Evolutionary conservation across 2,113 vertebrate genomes (phyloP), one percentile per base, ranked within the genome.

Genomic region (Megaceryle maxima): DNA sequence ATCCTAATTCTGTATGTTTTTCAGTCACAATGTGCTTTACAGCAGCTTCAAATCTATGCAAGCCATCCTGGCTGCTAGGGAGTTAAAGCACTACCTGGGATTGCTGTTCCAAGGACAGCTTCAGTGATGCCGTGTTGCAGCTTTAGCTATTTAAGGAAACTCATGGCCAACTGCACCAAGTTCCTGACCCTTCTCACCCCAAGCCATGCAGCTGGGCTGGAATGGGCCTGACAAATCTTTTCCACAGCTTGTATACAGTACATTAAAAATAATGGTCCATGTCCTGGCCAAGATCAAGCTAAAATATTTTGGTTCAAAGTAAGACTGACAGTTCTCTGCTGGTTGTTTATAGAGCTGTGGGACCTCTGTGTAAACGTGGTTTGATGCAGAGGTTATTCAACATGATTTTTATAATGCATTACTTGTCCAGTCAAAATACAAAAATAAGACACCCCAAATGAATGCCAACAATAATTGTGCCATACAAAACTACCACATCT

Each of bases 261-360:
- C 9, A 2, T 48, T 29, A 16, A 37, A 69, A 80, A 68, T 68
- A 41, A 2, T 1, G 1, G 15, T 37, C 24, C 21, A 18, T 0
- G 1, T 48, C 60, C 39, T 72, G 33, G 60, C 33, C 69, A 76
- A 69, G 74, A 57, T 44, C 59, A 79, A 66, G 9, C 20, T 59
- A 53, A 86, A 82, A 79, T 62, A 46, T 33, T 33, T 39, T 9
- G 26, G 24, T 39, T 21, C 31, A 56, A 60, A 80, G 41, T 43
- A 39, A 70, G 77, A 31, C 14, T 70, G 51, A 37, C 5, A 20
- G 31, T 67, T 39, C 75, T 16, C 35, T 79, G 51, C 21, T 10
- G 8, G 17, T 17, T 90, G 24, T 60, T 20, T 28, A 13, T 3
- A 63, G 33, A 53, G 16, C n/a, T 76, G 25, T 43, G 51, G 46